These are phyloP conservation scores for Acrobasis repandana DNA, from an alignment of 2,888 invertebrate genomes.

Conservation along the genomic window DNA sequence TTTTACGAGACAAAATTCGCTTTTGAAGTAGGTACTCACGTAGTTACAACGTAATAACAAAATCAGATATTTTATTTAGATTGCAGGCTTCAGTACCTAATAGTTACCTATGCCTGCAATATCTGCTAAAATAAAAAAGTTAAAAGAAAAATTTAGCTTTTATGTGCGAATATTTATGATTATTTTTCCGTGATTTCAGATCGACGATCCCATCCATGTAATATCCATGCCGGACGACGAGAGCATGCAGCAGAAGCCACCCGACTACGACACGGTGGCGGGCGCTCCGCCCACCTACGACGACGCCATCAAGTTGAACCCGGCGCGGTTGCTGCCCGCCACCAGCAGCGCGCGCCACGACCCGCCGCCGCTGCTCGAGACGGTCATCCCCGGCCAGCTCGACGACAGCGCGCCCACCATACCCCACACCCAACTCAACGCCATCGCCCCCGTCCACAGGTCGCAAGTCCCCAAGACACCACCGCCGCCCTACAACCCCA, in stretches of 20 bases:
- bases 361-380: conserved; percentile 41
- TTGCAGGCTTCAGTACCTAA: no score
- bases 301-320: conserved; percentile 87
- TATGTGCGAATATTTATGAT: background rate
- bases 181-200: conserved; percentile 69
- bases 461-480: conserved; percentile 75
- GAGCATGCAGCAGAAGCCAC: conserved; percentile 86
- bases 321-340: conserved; percentile 78
- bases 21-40: no score
- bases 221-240: conserved; percentile 84
- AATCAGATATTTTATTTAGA: background rate
- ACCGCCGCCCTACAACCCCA: conserved; percentile 77
- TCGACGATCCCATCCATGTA: conserved; percentile 86
- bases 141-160: no score
- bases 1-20: no score
- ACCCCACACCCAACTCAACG: conserved; percentile 35
- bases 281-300: conserved; percentile 88
- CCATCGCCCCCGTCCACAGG: conserved; percentile 61
- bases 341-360: conserved; percentile 59
- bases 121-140: no score
- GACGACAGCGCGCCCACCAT: conserved; percentile 37
- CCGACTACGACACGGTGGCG: conserved; percentile 87
- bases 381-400: conserved; percentile 64
- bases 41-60: no score
- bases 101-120: no score